phyloP scores from a whole-genome alignment of 2,888 invertebrate species.

The Acrobasis repandana region DNA sequence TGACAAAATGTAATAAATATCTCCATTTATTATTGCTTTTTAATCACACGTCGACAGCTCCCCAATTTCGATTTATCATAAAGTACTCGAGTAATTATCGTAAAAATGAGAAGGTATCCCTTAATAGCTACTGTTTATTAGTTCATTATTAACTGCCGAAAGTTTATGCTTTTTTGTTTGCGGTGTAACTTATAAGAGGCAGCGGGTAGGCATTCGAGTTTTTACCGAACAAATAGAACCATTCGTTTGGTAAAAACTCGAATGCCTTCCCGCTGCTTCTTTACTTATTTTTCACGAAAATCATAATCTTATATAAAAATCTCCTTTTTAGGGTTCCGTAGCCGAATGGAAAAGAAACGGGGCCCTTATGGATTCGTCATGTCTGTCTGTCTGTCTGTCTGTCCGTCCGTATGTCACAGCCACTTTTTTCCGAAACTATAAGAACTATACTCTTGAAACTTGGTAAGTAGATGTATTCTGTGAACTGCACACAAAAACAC shows the following conservation, averaged over 20 bases:
- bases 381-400: no score
- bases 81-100: conserved; percentile 6
- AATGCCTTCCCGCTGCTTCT: not conserved
- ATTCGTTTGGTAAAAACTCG: not conserved
- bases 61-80: conserved; percentile 1
- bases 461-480: no score
- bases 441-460: no score
- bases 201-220: not conserved
- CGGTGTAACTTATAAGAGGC: not conserved
- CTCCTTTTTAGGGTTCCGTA: no score
- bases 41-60: not conserved
- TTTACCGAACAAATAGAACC: not conserved
- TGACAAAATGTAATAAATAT: not conserved
- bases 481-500: no score
- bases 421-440: no score
- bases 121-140: conserved; percentile 18
- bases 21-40: conserved; percentile 1
- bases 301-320: no score
- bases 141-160: conserved; percentile 15
- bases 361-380: no score
- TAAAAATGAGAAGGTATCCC: conserved; percentile 8
- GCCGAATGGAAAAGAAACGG: no score
- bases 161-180: not conserved
- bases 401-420: no score
- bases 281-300: no score